Conservation (phyloP, 2,113 vertebrate genomes). For the Xiphorhynchus elegans region DNA sequence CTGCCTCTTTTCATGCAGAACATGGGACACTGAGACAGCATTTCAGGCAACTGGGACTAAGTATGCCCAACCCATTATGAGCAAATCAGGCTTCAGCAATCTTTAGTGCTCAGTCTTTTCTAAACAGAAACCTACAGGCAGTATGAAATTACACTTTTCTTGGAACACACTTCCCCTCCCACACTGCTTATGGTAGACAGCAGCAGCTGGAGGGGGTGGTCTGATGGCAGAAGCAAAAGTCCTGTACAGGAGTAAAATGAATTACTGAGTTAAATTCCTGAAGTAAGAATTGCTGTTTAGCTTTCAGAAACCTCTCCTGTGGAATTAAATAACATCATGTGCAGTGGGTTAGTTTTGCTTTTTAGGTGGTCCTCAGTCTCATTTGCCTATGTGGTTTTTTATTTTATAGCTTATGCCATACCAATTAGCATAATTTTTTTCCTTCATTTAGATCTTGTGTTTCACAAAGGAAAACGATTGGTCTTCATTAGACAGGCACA, state of each 20-base stretch:
- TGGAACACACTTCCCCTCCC: neutral
- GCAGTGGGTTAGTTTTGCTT: neutral
- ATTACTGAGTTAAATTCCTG: neutral
- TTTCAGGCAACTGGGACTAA: neutral
- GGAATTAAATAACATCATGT: neutral
- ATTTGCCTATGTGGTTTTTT: neutral
- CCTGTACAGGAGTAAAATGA: neutral
- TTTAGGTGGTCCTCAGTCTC: neutral
- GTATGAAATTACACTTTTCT: neutral
- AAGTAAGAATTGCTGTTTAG: neutral
- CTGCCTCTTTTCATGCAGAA: neutral
- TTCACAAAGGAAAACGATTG: neutral
- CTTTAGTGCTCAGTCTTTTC: neutral
- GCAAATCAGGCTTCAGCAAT: neutral
- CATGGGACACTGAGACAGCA: neutral
- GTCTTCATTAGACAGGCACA: neutral
- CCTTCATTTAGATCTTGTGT: neutral
- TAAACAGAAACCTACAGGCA: neutral
- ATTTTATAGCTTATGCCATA: neutral
- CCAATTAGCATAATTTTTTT: neutral
- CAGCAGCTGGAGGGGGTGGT: neutral
- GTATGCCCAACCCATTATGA: neutral
- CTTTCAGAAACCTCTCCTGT: neutral
- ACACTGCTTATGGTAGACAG: neutral
- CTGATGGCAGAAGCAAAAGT: neutral